phyloP scores from a whole-genome alignment of 2,113 vertebrate genomes.

The Neogobius melanostomus region DNA sequence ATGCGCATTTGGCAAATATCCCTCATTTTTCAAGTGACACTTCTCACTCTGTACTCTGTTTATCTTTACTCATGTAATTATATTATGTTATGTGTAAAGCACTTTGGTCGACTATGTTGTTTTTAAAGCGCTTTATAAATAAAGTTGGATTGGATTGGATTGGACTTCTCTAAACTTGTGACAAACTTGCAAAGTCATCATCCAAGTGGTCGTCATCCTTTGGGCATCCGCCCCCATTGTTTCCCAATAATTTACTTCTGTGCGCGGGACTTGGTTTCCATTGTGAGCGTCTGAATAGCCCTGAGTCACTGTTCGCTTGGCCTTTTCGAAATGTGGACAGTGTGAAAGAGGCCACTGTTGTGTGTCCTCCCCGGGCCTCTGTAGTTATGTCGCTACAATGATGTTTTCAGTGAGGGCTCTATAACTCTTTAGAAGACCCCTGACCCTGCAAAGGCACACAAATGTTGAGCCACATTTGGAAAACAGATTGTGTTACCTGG shows the following conservation, averaged over 20 bases:
- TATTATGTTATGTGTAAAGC: too few relatives aligned
- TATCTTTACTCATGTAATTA: too few relatives aligned
- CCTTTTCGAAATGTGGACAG: conserved; percentile 3
- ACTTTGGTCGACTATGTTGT: too few relatives aligned
- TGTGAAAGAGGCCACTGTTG: conserved; percentile 5
- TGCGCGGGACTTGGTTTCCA: background rate
- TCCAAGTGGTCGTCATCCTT: background rate
- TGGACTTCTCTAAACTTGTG: background rate
- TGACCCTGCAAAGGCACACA: background rate
- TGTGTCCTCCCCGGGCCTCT: conserved; percentile 2
- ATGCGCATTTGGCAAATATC: too few relatives aligned
- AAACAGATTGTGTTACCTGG: background rate
- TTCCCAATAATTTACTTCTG: background rate
- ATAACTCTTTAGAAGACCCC: background rate
- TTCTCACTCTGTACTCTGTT: too few relatives aligned
- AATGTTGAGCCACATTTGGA: background rate
- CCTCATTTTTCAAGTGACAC: too few relatives aligned
- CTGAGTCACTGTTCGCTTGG: conserved; percentile 8
- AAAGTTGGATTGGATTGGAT: too few relatives aligned
- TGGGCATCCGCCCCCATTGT: background rate
- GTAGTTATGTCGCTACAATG: background rate
- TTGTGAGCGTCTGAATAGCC: conserved; percentile 1
- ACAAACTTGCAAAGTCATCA: background rate
- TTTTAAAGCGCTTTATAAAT: too few relatives aligned
- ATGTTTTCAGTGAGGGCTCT: background rate